Evolutionary conservation across 2,888 invertebrate species (phyloP).

Genomic region (Hemistola chrysoprasaria): DNA sequence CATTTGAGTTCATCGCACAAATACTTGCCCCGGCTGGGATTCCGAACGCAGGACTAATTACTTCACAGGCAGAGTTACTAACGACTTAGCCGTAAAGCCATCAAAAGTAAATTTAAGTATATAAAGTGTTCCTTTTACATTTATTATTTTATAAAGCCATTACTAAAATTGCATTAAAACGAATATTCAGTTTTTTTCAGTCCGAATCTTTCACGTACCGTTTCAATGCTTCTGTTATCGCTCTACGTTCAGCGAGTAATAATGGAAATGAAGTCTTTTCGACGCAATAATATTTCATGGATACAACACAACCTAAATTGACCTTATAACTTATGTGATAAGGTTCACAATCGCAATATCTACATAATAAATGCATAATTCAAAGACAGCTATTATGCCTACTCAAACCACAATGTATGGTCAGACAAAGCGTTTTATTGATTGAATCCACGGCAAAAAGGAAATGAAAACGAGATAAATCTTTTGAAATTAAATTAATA

Average conservation of each 20-base stretch:
- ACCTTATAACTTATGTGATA: not conserved
- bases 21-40: no score
- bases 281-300: constrained; percentile 38
- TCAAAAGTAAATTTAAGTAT: no score
- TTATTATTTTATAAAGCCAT: no score
- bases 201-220: constrained; percentile 8
- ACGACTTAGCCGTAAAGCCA: no score
- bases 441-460: constrained; percentile 14
- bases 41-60: no score
- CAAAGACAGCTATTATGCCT: constrained; percentile 4
- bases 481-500: no score
- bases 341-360: constrained; percentile 5
- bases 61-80: no score
- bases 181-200: not conserved
- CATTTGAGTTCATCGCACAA: no score
- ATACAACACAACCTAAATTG: not conserved
- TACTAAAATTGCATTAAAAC: not conserved
- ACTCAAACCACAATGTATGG: constrained; percentile 7
- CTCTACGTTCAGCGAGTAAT: constrained; percentile 29
- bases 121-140: no score
- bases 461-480: constrained; percentile 3
- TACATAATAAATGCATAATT: not conserved
- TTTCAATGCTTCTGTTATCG: constrained; percentile 14
- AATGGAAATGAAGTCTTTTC: constrained; percentile 48
- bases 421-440: constrained; percentile 12